Evolutionary conservation across 2,797 vertebrate genomes (phyloP), one percentile per base, ranked within the genome.

Genomic region (Hemitrygon akajei): DNA sequence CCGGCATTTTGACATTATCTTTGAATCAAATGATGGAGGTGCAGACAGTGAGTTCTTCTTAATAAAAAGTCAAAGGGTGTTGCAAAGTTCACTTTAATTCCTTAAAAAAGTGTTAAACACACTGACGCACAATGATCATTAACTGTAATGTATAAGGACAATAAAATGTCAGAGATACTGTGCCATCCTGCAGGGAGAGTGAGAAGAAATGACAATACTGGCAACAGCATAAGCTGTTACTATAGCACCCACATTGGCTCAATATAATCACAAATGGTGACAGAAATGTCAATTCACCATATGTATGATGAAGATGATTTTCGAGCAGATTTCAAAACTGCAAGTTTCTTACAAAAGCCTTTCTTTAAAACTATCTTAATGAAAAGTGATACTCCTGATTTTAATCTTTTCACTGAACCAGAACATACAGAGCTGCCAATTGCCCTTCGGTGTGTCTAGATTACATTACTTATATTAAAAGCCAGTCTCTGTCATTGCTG

Each of bases 201-300:
- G 69, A 75, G 91, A 75, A 92, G 37, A 37, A 37, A 92, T 20
- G 34, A 92, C 66, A 92, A 92, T 40, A 69, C 71, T 75, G 66
- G 69, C 47, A 92, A 75, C 40, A 47, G 40, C 91, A 92, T 40
- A 92, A 92, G 91, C 71, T 92, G 71, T 92, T 92, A 92, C 91
- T 75, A 92, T 92, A 92, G 71, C 66, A 92, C 66, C 91, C 69
- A 11, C 71, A 75, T 92, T 92, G 71, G 37, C 71, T 92, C 40
- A 92, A 92, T 92, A 92, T 92, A 75, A 92, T 92, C 91, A 92
- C 66, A 75, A 92, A 73, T 71, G 91, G 69, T 92, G 69, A 66
- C 91, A 92, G 71, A 92, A 92, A 71, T 73, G 69, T 92, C 66
- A 92, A 75, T 92, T 92, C 69, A 27, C 66, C 66, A 92, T 75